These are phyloP conservation scores for Nestor notabilis DNA, from an alignment of 2,113 vertebrate genomes.

Conservation along the genomic window DNA sequence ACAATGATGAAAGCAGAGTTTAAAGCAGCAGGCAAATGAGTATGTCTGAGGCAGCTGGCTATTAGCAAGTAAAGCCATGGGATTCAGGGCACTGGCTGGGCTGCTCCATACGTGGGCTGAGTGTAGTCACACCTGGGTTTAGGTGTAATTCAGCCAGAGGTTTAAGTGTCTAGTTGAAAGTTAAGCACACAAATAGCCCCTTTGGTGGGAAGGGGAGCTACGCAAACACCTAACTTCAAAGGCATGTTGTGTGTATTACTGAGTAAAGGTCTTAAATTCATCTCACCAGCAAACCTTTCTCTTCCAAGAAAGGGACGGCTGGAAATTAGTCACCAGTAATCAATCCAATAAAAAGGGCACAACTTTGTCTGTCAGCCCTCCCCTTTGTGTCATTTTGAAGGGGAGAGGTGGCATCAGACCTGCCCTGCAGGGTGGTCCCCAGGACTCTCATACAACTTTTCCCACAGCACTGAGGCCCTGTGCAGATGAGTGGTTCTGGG, in stretches of 20 bases:
- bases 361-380: neutral
- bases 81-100: neutral
- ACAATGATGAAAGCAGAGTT: neutral
- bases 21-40: constrained; percentile 2
- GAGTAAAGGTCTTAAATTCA: neutral
- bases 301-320: neutral
- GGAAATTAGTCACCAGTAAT: neutral
- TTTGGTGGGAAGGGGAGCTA: neutral
- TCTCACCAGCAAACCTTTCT: neutral
- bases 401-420: neutral
- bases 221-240: neutral
- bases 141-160: neutral
- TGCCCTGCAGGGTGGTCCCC: neutral
- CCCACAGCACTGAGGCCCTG: accelerated
- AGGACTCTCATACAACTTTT: neutral
- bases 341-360: neutral
- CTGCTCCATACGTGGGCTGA: neutral
- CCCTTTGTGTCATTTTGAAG: neutral
- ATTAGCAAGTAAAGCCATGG: neutral
- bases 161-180: neutral
- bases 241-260: neutral
- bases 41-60: neutral
- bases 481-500: neutral
- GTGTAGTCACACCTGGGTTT: neutral
- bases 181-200: neutral